Evolutionary conservation across 1,140 invertebrate species (phyloP).

Genomic region (Episyrphus balteatus): DNA sequence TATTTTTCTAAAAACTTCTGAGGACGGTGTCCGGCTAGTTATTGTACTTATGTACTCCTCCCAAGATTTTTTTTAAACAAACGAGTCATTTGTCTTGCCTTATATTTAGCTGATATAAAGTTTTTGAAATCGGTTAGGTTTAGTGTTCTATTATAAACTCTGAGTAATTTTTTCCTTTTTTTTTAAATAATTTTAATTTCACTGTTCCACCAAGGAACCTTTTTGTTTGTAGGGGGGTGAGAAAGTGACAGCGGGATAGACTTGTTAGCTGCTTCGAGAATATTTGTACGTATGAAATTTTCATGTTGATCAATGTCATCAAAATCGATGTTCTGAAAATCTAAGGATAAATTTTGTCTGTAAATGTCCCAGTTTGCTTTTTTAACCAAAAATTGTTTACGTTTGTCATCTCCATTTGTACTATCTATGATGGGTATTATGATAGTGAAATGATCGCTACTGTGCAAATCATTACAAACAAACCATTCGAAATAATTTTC

Average conservation of each 20-base stretch:
- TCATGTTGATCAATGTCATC: no score
- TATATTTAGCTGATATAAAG: neutral
- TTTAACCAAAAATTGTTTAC: neutral
- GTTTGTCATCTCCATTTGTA: neutral
- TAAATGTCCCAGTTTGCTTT: neutral
- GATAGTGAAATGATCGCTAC: constrained; percentile 8
- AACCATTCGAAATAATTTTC: neutral
- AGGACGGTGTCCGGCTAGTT: neutral
- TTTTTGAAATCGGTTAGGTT: neutral
- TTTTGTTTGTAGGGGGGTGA: no score
- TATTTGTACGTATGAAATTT: no score
- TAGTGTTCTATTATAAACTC: neutral
- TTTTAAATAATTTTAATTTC: no score
- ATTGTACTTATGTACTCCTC: neutral
- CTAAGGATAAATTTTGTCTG: constrained; percentile 1
- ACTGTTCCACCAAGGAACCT: no score
- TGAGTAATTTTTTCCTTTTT: neutral
- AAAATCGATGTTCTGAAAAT: no score
- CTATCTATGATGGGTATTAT: neutral
- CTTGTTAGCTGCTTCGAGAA: no score
- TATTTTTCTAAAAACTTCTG: neutral
- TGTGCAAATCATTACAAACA: constrained; percentile 2
- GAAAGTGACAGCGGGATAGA: no score
- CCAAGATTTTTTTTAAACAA: neutral
- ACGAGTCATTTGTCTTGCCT: neutral